phyloP scores from a whole-genome alignment of 2,888 invertebrate species.

The Perdita meconis region DNA sequence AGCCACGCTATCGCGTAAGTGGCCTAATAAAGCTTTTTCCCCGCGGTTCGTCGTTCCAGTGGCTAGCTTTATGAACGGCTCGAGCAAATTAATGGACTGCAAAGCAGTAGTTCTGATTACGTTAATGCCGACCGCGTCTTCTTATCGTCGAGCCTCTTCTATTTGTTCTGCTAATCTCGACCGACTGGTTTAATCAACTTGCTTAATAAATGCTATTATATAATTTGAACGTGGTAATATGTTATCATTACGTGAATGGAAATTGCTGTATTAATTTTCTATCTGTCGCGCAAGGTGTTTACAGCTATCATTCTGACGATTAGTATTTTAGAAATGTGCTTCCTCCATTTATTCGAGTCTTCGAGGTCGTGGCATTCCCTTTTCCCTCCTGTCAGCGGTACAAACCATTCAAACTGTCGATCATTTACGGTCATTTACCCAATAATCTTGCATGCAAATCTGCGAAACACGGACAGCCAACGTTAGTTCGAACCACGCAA shows the following conservation, averaged over 20 bases:
- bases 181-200: neutral
- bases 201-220: neutral
- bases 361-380: neutral
- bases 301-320: no score
- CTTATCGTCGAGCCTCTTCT: neutral
- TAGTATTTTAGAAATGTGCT: no score
- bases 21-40: conserved; percentile 3
- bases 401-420: conserved; percentile 8
- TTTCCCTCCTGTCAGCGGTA: neutral
- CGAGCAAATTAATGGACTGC: conserved; percentile 9
- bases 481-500: conserved; percentile 16
- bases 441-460: conserved; percentile 46
- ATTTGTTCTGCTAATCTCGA: neutral
- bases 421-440: conserved; percentile 4
- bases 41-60: neutral
- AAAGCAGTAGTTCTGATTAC: conserved; percentile 15
- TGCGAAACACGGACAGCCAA: conserved; percentile 23
- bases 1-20: conserved; percentile 4
- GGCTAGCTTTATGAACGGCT: conserved; percentile 21
- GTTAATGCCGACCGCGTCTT: neutral
- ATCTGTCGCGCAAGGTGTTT: no score
- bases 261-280: no score
- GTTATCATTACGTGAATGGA: no score
- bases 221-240: no score
- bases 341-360: no score